These are phyloP conservation scores for Macrobrachium nipponense DNA, from an alignment of 1,140 invertebrate species.

Conservation along the genomic window DNA sequence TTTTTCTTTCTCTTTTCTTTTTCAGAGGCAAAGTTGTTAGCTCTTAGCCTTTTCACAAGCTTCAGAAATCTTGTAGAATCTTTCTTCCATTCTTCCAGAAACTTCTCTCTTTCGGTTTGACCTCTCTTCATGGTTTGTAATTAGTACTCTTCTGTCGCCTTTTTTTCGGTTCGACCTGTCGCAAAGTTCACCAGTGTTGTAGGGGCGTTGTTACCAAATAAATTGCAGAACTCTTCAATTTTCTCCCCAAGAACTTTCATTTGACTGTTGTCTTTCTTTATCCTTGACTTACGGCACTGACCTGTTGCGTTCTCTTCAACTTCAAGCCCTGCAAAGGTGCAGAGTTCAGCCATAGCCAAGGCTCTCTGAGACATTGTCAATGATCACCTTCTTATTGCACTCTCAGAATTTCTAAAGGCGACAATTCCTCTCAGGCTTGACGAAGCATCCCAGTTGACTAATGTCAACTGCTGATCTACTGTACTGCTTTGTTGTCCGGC, in stretches of 20 bases:
- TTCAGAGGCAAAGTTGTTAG: conserved; percentile 11
- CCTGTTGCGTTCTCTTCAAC: neutral
- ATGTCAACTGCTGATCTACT: neutral
- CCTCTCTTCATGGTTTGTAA: neutral
- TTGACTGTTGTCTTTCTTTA: conserved; percentile 11
- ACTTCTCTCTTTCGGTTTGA: conserved; percentile 1
- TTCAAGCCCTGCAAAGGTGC: conserved; percentile 11
- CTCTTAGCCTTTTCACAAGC: conserved; percentile 9
- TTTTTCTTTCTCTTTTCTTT: conserved; percentile 13
- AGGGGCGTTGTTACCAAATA: neutral
- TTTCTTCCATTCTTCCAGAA: conserved; percentile 1
- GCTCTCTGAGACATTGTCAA: conserved; percentile 7
- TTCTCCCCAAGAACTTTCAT: conserved; percentile 7
- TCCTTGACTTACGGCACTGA: conserved; percentile 11
- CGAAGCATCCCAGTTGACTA: conserved; percentile 8
- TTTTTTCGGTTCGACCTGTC: neutral
- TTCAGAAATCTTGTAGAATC: conserved; percentile 25
- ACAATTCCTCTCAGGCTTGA: conserved; percentile 10
- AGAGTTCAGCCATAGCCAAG: neutral
- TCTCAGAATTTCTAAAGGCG: too few relatives aligned
- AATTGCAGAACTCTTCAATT: neutral
- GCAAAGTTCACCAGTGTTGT: conserved; percentile 3
- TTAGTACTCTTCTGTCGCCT: conserved; percentile 3
- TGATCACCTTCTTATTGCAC: neutral
- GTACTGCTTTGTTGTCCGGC: conserved; percentile 5